Percentiles rank a stretch among this genome's conserved stretches.
These are phyloP conservation scores for Leptinotarsa defecta DNA, from an alignment of 1,140 invertebrate genomes.

Conservation along the genomic window DNA sequence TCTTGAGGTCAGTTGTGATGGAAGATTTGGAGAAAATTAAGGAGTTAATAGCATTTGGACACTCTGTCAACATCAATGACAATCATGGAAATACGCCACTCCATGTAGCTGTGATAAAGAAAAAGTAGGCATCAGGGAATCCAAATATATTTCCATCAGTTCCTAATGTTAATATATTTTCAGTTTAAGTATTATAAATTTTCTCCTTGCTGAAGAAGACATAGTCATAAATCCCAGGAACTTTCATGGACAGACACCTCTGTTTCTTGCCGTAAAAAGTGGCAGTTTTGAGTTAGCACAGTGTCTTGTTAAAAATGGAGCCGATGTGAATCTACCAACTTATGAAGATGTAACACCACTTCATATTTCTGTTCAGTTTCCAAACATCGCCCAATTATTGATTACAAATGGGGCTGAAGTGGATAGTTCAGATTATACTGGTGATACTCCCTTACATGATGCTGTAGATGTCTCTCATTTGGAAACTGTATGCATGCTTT, in stretches of 20 bases:
- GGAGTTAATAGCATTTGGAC: constrained; percentile 13
- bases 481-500: constrained; percentile 39
- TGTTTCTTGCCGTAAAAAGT: constrained; percentile 29
- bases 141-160: background rate
- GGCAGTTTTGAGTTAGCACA: constrained; percentile 18
- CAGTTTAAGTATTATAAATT: constrained; percentile 34
- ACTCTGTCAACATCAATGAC: constrained; percentile 36
- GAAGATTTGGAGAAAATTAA: constrained; percentile 32
- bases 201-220: constrained; percentile 26
- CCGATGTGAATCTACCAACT: constrained; percentile 33
- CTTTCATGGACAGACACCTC: constrained; percentile 33
- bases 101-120: constrained; percentile 32
- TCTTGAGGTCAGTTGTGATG: constrained; percentile 28
- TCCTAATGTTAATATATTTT: background rate
- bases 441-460: constrained; percentile 35
- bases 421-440: constrained; percentile 34
- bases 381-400: constrained; percentile 31
- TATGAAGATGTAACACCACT: constrained; percentile 35
- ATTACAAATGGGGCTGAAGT: constrained; percentile 36
- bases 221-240: constrained; percentile 28
- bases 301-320: constrained; percentile 28
- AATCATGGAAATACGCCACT: constrained; percentile 36
- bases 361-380: constrained; percentile 28
- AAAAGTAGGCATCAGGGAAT: constrained; percentile 27
- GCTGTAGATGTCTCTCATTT: constrained; percentile 28